phyloP scores from a whole-genome alignment of 2,797 vertebrate genomes.

The Acropternis orthonyx region DNA sequence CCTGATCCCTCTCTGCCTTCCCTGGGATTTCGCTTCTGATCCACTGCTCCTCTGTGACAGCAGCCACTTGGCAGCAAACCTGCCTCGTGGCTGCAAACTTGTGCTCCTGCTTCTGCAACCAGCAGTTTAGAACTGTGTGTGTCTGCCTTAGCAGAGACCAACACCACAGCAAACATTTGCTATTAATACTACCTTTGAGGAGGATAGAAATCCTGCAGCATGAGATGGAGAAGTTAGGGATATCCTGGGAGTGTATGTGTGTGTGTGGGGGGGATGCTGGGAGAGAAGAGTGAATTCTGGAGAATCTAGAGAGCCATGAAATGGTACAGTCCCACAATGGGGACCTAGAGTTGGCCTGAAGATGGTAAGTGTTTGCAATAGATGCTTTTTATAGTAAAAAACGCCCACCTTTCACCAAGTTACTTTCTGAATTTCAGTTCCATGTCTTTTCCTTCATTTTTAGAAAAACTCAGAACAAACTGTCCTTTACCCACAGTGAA shows the following conservation, averaged over 20 bases:
- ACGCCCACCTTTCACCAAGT: neutral
- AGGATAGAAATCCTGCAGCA: neutral
- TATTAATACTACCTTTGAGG: neutral
- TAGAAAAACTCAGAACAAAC: neutral
- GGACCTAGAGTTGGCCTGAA: neutral
- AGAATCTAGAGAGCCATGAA: neutral
- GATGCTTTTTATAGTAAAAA: neutral
- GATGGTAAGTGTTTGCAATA: constrained; percentile 19
- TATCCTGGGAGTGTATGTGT: neutral
- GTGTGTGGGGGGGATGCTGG: neutral
- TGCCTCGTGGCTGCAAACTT: neutral
- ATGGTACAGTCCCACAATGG: neutral
- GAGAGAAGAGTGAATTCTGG: neutral
- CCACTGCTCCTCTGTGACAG: neutral
- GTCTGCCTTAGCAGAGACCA: neutral
- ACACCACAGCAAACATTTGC: neutral
- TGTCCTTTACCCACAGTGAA: neutral
- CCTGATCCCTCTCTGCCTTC: neutral
- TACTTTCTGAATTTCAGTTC: neutral
- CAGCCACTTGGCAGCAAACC: neutral
- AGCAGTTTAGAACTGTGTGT: neutral
- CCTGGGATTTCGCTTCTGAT: constrained; percentile 36
- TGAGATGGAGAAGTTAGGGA: neutral
- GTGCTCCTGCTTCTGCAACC: neutral
- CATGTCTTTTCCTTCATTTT: neutral